Evolutionary conservation across 2,888 invertebrate species (phyloP).

Genomic region (Amaurobius ferox): DNA sequence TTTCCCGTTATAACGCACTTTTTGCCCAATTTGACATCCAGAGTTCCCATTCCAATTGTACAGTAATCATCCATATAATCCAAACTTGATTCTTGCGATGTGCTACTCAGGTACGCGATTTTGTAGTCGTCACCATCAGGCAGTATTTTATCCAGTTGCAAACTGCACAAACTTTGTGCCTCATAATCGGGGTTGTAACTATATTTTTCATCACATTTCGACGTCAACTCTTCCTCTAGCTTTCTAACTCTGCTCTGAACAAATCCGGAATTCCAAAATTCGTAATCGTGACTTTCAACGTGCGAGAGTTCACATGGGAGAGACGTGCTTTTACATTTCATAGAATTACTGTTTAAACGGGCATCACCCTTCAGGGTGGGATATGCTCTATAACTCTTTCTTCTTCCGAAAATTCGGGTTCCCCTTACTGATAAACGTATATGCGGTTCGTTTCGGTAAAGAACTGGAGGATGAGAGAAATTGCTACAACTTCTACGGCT

Average conservation of each 20-base stretch:
- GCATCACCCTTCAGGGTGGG: constrained; percentile 23
- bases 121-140: constrained; percentile 84
- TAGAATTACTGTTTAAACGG: neutral
- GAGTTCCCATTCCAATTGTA: constrained; percentile 20
- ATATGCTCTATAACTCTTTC: constrained; percentile 40
- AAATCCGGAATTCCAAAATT: constrained; percentile 61
- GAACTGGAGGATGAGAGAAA: constrained; percentile 17
- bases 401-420: constrained; percentile 37
- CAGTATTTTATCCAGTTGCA: constrained; percentile 83
- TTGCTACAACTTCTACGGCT: constrained; percentile 7
- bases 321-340: constrained; percentile 36
- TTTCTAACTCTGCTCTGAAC: constrained; percentile 69
- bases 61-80: constrained; percentile 56
- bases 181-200: constrained; percentile 29
- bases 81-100: constrained; percentile 65
- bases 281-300: constrained; percentile 13
- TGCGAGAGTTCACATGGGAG: constrained; percentile 36
- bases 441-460: constrained; percentile 24
- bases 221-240: constrained; percentile 66
- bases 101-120: constrained; percentile 89
- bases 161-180: constrained; percentile 73
- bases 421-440: constrained; percentile 45
- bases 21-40: constrained; percentile 36
- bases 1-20: neutral
- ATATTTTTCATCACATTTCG: constrained; percentile 16